These are phyloP conservation scores for Dermochelys coriacea DNA, from an alignment of 2,797 vertebrate genomes.

Conservation along the genomic window DNA sequence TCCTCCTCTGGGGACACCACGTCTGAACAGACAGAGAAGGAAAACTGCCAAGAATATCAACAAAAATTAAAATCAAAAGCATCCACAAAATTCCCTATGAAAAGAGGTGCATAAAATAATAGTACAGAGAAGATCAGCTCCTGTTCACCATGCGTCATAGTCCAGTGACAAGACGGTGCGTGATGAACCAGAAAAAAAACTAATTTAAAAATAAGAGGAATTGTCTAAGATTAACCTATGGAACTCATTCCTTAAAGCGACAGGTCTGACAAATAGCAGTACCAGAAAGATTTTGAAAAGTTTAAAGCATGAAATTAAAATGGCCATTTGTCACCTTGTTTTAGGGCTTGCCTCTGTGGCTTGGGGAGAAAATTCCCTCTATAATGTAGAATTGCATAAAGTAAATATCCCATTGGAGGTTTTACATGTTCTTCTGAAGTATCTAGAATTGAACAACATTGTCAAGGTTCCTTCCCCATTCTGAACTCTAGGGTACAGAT, in stretches of 20 bases:
- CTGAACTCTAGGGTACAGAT: no score
- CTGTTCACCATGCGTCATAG: fast-evolving
- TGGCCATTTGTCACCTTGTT: background rate
- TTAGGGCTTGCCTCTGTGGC: background rate
- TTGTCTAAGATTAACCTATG: background rate
- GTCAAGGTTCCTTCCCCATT: no score
- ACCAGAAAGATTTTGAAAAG: background rate
- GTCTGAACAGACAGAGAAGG: background rate
- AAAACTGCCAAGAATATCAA: background rate
- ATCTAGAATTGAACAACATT: background rate
- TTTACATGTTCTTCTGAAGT: background rate
- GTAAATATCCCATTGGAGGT: background rate
- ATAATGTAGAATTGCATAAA: background rate
- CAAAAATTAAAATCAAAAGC: background rate
- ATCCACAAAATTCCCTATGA: fast-evolving
- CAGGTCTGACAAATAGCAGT: background rate
- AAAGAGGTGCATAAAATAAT: background rate
- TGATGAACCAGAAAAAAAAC: background rate
- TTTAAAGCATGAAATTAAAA: background rate
- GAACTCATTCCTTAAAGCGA: background rate
- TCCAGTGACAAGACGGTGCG: background rate
- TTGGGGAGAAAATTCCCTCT: background rate
- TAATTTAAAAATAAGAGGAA: background rate
- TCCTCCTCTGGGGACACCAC: background rate
- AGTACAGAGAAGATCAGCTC: background rate